Evolutionary conservation across 1,140 invertebrate genomes (phyloP), one percentile per base, ranked within the genome.

Genomic region (Drosophila arizonae): DNA sequence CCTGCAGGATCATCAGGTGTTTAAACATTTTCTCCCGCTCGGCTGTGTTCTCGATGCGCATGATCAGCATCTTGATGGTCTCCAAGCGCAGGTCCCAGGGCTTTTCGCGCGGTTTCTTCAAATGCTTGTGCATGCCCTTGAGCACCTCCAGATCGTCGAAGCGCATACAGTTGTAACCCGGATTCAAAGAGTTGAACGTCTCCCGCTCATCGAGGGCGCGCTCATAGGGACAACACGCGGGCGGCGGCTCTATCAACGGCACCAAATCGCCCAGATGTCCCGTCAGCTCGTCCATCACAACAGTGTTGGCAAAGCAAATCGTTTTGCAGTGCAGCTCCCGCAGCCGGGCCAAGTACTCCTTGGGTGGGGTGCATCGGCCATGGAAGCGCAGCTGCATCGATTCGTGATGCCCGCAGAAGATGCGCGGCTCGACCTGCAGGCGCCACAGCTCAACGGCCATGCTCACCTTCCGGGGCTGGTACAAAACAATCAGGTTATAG

Each of bases 101-200:
- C 0, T 54, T 68, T 6, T 87, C 82, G 0, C 76, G 70, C 0
- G 84, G 84, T 21, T 88, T 87, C 55, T 72, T 87, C 11, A 91
- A 2, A 0, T 57, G 58, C 36, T 78, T 63, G 13, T 75, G 48
- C 33, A 78, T 66, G 9, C n/a, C 21, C n/a, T 60, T 73, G 5
- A 91, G 69, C 21, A 82, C 52, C 60, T 91, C 86, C 26, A 91
- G 48, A 57, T 91, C 90, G 28, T 91, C 86, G 55, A 82, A 91
- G 0, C 90, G 76, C 1, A 4, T 15, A 26, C 90, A 91, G 6
- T 74, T 67, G 56, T 88, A 91, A 10, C 90, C 90, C 5, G 70
- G 64, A 58, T 91, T 91, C 0, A 74, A 39, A 5, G 67, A 54
- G 21, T 90, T 90, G 30, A 91, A 91, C 6, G 79, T 0, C 26